phyloP scores from a whole-genome alignment of 2,797 vertebrate species.

The Cercopithecus hamlyni region DNA sequence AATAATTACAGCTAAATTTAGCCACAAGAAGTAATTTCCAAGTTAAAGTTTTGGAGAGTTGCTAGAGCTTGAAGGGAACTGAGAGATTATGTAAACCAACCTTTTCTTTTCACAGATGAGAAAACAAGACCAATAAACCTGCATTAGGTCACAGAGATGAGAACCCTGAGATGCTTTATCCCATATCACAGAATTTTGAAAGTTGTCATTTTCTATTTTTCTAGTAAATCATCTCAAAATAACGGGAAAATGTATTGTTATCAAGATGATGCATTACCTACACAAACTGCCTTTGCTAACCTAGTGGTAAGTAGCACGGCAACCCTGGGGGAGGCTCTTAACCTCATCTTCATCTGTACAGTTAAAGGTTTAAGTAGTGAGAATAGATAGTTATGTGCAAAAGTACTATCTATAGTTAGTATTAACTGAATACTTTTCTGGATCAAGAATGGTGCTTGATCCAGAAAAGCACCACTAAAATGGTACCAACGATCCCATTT shows the following conservation, averaged over 20 bases:
- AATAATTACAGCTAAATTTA: slow-evolving; percentile 16
- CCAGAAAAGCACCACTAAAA: no score
- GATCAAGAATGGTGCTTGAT: background rate
- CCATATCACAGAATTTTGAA: background rate
- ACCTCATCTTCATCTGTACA: background rate
- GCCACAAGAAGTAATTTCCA: background rate
- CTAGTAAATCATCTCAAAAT: background rate
- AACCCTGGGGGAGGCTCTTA: background rate
- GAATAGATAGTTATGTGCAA: background rate
- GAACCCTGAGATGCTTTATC: background rate
- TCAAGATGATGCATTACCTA: background rate
- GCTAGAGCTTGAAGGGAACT: background rate
- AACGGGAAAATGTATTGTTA: background rate
- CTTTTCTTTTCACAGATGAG: background rate
- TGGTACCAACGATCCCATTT: background rate
- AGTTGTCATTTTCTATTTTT: background rate
- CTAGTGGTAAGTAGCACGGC: background rate
- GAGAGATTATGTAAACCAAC: background rate
- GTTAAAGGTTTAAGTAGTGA: background rate
- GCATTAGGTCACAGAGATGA: background rate
- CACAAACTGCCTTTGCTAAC: background rate
- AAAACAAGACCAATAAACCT: background rate
- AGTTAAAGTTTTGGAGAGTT: background rate
- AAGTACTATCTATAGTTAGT: background rate
- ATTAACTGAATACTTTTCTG: background rate